Evolutionary conservation across 2,113 vertebrate species (phyloP), one percentile per base, ranked within the genome.

Genomic region (Melanerpes formicivorus): DNA sequence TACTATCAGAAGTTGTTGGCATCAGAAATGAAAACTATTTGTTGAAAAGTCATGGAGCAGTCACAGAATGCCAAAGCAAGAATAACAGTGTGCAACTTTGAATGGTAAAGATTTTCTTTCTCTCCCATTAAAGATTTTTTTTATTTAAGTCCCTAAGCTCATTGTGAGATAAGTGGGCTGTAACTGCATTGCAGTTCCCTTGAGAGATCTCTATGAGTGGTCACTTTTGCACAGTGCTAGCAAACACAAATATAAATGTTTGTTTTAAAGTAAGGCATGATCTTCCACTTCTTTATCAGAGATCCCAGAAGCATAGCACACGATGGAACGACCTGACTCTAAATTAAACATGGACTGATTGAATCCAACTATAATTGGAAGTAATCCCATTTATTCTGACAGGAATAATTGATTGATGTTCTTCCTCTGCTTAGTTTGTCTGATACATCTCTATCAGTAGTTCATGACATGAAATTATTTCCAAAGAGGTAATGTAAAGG

Each of bases 301-400:
- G 16, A 65, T n/a, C 67, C 32, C 26, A 50, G 54, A 92, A 91
- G 26, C 58, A 65, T 11, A 76, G 34, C 19, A 65, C 14, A 63
- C 52, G n/a, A 55, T 91, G 56, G 52, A 84, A 93, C 76, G 18
- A 5, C 74, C 69, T 76, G 65, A 40, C 69, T 92, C 34, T 70
- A 70, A 93, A 83, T 81, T 79, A 90, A 62, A 71, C 34, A 26
- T 66, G 66, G 34, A 52, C 52, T 76, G 72, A 91, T 42, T 91
- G 66, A 85, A 86, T 90, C n/a, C 89, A 73, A 92, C 29, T 42
- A 65, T 86, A 80, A 92, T 65, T 93, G 70, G 80, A 96, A 93
- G 65, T 12, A 55, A 84, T 90, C n/a, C 34, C 37, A 48, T n/a
- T 95, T 71, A 22, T 30, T 95, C 29, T 90, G 76, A 93, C 56